Conservation (phyloP, 2,797 vertebrate genomes). For the Acanthis flammea region DNA sequence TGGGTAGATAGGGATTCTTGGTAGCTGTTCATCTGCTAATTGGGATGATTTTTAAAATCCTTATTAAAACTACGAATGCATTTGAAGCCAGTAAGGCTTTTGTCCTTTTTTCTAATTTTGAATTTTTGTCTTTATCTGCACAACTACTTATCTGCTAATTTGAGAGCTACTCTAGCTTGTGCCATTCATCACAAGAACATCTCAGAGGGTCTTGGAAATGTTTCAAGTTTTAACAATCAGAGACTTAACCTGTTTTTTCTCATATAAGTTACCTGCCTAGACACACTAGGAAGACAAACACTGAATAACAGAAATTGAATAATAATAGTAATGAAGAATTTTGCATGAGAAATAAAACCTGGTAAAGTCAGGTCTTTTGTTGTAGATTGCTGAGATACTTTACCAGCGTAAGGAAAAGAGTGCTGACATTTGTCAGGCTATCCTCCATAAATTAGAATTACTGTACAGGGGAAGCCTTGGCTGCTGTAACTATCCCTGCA, state of each 20-base stretch:
- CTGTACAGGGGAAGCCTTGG: background rate
- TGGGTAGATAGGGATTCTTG: conserved; percentile 13
- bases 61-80: background rate
- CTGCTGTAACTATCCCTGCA: background rate
- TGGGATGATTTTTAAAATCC: background rate
- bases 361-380: conserved; percentile 34
- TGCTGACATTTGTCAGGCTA: conserved; percentile 27
- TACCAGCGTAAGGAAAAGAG: background rate
- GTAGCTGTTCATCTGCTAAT: conserved; percentile 43
- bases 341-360: conserved; percentile 45
- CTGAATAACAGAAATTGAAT: conserved; percentile 35
- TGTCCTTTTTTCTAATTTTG: conserved; percentile 13
- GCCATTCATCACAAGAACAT: conserved; percentile 33
- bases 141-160: background rate
- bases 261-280: conserved; percentile 24
- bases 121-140: conserved; percentile 30
- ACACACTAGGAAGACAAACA: conserved; percentile 13
- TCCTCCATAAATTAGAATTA: conserved; percentile 18
- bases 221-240: conserved; percentile 45
- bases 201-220: conserved; percentile 31
- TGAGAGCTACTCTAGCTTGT: conserved; percentile 10
- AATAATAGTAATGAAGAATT: conserved; percentile 38
- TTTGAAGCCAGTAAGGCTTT: background rate
- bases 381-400: conserved; percentile 33
- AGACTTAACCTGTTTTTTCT: conserved; percentile 34